These are phyloP conservation scores for Neomonachus schauinslandi DNA, from an alignment of 2,113 vertebrate species.

Conservation along the genomic window DNA sequence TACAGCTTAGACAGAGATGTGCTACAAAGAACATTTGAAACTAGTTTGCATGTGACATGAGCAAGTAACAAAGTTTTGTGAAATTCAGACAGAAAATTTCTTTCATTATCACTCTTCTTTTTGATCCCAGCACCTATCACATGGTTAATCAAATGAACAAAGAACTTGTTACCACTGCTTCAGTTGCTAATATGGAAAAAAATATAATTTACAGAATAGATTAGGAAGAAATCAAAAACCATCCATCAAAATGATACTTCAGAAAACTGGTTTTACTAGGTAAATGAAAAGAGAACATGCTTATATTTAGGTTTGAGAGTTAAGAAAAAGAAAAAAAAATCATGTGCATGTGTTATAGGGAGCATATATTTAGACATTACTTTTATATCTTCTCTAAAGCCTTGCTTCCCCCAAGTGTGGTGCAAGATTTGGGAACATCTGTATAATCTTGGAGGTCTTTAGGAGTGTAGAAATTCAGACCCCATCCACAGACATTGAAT, in stretches of 20 bases:
- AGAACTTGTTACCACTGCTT: not conserved
- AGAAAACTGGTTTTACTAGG: not conserved
- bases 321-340: not conserved
- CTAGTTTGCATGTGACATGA: not conserved
- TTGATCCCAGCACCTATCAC: not conserved
- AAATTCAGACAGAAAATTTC: not conserved
- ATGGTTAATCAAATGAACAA: not conserved
- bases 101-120: not conserved
- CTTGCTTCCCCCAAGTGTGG: not conserved
- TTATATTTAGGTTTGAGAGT: not conserved
- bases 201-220: not conserved
- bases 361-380: not conserved
- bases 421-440: not conserved
- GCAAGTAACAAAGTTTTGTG: constrained; percentile 5
- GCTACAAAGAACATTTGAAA: not conserved
- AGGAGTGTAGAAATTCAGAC: not conserved
- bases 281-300: not conserved
- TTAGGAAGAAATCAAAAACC: not conserved
- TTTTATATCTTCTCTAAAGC: not conserved
- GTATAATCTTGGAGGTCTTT: not conserved
- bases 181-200: not conserved
- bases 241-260: not conserved
- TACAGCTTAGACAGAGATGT: not conserved
- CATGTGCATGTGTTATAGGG: not conserved
- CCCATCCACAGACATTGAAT: not conserved